Evolutionary conservation across 2,113 vertebrate genomes (phyloP).

Genomic region (Elanoides forficatus): DNA sequence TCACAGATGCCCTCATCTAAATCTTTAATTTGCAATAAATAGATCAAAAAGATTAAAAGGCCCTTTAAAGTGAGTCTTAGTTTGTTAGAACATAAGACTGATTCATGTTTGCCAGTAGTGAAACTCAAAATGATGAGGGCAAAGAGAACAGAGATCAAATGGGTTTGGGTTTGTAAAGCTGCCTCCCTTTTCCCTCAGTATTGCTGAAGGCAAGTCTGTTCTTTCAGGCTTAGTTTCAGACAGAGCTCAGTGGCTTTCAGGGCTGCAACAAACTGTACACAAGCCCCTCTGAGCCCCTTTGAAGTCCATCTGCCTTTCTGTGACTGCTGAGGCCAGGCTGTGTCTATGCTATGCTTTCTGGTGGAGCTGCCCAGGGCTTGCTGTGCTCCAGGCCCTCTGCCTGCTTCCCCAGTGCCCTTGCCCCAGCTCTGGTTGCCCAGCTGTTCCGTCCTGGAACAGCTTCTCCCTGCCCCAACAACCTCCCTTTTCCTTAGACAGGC

Average conservation of each 20-base stretch:
- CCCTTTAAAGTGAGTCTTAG: background rate
- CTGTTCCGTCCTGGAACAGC: background rate
- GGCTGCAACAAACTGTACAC: background rate
- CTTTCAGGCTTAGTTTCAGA: background rate
- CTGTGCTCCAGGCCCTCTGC: background rate
- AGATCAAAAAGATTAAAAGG: background rate
- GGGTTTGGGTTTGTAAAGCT: background rate
- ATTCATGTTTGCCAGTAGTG: background rate
- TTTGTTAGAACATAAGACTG: background rate
- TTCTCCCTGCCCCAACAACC: background rate
- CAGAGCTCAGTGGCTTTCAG: background rate
- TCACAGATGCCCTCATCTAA: background rate
- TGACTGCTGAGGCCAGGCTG: background rate
- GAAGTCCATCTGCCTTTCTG: background rate
- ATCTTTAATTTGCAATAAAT: background rate
- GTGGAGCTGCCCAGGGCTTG: background rate
- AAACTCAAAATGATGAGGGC: background rate
- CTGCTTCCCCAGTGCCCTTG: background rate
- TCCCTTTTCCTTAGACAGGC: background rate
- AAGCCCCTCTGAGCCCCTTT: background rate
- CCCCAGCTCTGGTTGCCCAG: background rate
- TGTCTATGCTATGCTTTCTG: background rate
- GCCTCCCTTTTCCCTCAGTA: background rate
- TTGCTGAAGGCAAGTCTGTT: background rate
- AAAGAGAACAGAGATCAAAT: background rate